A percentile compares a stretch with the other conserved stretches of the same genome.
Conservation (phyloP, 2,113 vertebrate species). For the Rattus norvegicus region GRCr8 NC_086024.1:81057001-81057500, state of each 20-base stretch:
- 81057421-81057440: background rate
- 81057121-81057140: background rate
- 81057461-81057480: background rate
- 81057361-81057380: constrained; percentile 1
- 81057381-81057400: constrained; percentile 24
- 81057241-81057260: no score
- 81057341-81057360: background rate
- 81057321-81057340: constrained; percentile 12
- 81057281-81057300: background rate
- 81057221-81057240: background rate
- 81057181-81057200: background rate
- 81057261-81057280: background rate
- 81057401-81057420: background rate
- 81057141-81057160: background rate
- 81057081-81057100: background rate
- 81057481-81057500: background rate
- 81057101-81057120: no score
- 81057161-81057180: background rate
- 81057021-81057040: no score
- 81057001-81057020: no score
- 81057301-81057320: background rate
- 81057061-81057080: no score
- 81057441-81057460: background rate
- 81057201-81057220: background rate
- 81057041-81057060: no score